phyloP scores from a whole-genome alignment of 2,888 invertebrate genomes.

The Tenthredo distinguenda region DNA sequence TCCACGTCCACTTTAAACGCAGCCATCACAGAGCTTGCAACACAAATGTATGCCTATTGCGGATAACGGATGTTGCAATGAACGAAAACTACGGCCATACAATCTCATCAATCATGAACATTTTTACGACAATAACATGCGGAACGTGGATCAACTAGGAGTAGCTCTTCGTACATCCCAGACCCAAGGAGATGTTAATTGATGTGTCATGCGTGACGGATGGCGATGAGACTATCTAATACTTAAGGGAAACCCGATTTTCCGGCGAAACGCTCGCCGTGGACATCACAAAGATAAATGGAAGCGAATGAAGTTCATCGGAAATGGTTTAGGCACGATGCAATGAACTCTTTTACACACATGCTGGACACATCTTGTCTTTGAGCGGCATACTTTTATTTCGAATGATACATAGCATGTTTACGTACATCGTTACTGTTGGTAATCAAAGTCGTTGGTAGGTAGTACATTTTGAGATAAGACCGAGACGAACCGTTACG shows the following conservation, averaged over 20 bases:
- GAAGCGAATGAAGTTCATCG: background rate
- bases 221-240: background rate
- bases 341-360: slow-evolving; percentile 35
- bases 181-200: slow-evolving; percentile 36
- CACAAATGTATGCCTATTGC: background rate
- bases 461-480: background rate
- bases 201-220: slow-evolving; percentile 28
- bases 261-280: background rate
- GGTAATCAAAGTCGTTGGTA: background rate
- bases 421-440: background rate
- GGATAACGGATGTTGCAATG: background rate
- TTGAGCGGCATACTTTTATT: slow-evolving; percentile 19
- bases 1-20: slow-evolving; percentile 15
- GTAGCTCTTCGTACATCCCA: slow-evolving; percentile 17
- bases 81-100: background rate
- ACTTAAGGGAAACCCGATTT: background rate
- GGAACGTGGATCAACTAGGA: background rate
- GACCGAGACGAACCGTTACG: background rate
- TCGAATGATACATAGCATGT: background rate
- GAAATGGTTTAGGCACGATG: slow-evolving; percentile 9
- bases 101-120: slow-evolving; percentile 27
- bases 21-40: slow-evolving; percentile 4
- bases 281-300: background rate
- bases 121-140: slow-evolving; percentile 23
- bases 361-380: background rate